phyloP scores from a whole-genome alignment of 2,888 invertebrate genomes.

The Apamea monoglypha region DNA sequence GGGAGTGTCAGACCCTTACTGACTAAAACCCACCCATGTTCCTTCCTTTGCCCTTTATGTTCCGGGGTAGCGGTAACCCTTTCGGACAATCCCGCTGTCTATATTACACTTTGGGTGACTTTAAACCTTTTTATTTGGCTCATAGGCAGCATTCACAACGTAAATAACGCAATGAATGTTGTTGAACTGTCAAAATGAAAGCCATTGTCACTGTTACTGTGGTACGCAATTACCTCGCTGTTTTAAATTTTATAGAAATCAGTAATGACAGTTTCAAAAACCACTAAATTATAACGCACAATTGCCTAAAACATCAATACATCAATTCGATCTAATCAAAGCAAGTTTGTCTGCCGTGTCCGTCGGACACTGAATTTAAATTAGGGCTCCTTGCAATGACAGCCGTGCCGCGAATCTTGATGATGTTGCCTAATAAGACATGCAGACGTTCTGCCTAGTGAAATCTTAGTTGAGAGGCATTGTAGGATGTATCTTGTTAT shows the following conservation, averaged over 20 bases:
- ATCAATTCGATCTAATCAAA: conserved; percentile 28
- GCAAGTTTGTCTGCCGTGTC: conserved; percentile 26
- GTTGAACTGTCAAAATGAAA: no score
- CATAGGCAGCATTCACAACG: no score
- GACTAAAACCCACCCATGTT: no score
- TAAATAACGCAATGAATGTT: no score
- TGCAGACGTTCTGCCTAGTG: conserved; percentile 5
- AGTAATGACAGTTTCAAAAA: background rate
- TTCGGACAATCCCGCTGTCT: no score
- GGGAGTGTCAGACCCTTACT: no score
- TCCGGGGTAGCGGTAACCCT: no score
- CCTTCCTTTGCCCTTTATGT: no score
- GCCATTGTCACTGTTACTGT: no score
- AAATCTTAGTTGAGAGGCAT: conserved; percentile 24
- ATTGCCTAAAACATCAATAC: conserved; percentile 15
- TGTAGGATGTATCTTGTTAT: background rate
- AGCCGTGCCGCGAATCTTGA: conserved; percentile 39
- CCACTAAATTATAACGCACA: background rate
- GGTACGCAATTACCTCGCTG: no score
- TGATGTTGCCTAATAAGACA: conserved; percentile 12
- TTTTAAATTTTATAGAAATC: background rate
- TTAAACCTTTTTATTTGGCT: no score
- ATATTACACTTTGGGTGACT: no score
- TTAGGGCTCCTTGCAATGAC: conserved; percentile 28
- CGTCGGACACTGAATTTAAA: conserved; percentile 37